Base-by-base conservation (phyloP, 2,113 vertebrate genomes). In the Callithrix jacchus region DNA sequence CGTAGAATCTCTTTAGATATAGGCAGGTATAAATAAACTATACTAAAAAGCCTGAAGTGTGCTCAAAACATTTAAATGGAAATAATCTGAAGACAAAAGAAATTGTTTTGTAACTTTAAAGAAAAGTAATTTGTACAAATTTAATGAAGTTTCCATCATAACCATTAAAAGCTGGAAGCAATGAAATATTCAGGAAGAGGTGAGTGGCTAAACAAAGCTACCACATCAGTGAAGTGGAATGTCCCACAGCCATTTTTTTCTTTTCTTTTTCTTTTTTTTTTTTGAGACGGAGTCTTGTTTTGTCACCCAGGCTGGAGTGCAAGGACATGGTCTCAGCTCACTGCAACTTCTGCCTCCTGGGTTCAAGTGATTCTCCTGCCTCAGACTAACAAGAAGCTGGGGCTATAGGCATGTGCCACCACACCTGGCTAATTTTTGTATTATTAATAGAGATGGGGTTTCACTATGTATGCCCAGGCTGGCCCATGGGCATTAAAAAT, bases 31-130 rank as follows among this genome's bases (percentile, higher is more conserved):
- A 93, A 88, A 82, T 92, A 93, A 88, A 54, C 90, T 71, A 68
- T 47, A 77, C 52, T 87, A 30, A 54, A 97, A 42, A 52, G 7
- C 45, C 49, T 52, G 58, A 91, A 93, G 73, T 61, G 11, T 89
- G 3, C 61, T 89, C 30, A 74, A 71, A 92, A 58, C 25, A 87
- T 92, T 89, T 86, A 87, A 71, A 66, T 35, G 93, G 70, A 92
- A 95, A 77, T 64, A 42, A 89, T 58, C 21, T 71, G 89, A 56
- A 83, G 54, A 66, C n/a, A 91, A 47, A 80, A 81, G 25, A 77
- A 91, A 91, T 88, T 58, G 93, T 42, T 73, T 85, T 89, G 6
- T 91, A 76, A 96, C n/a, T 47, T 88, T 93, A 93, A 92, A 94
- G 56, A 32, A 95, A 64, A 89, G 49, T 58, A 40, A 83, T 90